Percentiles rank a stretch among this genome's conserved stretches.
phyloP scores from a whole-genome alignment of 2,888 invertebrate species.

The Rhabditoides inermis region DNA sequence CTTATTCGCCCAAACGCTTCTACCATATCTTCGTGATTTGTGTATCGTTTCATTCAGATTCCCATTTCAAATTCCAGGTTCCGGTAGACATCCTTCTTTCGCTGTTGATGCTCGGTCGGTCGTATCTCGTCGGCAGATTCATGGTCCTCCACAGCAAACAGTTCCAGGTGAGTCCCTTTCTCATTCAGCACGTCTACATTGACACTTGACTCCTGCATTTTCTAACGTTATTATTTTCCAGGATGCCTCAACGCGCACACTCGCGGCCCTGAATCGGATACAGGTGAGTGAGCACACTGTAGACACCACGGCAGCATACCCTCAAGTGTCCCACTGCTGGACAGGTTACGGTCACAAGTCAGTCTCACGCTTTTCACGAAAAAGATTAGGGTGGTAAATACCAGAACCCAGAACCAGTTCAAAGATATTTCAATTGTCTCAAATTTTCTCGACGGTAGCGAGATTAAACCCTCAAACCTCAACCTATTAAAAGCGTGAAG shows the following conservation, averaged over 20 bases:
- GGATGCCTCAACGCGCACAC: conserved; percentile 79
- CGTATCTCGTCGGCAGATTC: conserved; percentile 96
- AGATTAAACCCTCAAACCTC: too few relatives aligned
- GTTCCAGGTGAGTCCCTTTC: conserved; percentile 60
- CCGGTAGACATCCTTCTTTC: conserved; percentile 94
- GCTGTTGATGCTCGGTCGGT: conserved; percentile 93
- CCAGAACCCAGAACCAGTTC: too few relatives aligned
- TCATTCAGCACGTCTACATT: too few relatives aligned
- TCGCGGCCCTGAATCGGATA: conserved; percentile 60
- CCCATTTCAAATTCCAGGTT: conserved; percentile 60
- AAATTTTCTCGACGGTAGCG: too few relatives aligned
- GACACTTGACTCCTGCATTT: too few relatives aligned
- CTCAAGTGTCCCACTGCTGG: too few relatives aligned
- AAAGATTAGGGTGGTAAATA: too few relatives aligned
- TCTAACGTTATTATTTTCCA: conserved; percentile 9
- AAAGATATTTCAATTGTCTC: too few relatives aligned
- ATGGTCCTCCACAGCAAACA: conserved; percentile 99
- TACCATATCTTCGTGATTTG: background rate
- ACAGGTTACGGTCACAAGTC: too few relatives aligned
- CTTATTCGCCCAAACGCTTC: background rate
- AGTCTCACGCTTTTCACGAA: too few relatives aligned
- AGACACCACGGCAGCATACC: background rate
- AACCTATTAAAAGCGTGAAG: too few relatives aligned
- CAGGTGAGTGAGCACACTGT: conserved; percentile 52
- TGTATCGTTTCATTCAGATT: background rate